phyloP scores from a whole-genome alignment of 2,888 invertebrate species.

The Eristalis pertinax region DNA sequence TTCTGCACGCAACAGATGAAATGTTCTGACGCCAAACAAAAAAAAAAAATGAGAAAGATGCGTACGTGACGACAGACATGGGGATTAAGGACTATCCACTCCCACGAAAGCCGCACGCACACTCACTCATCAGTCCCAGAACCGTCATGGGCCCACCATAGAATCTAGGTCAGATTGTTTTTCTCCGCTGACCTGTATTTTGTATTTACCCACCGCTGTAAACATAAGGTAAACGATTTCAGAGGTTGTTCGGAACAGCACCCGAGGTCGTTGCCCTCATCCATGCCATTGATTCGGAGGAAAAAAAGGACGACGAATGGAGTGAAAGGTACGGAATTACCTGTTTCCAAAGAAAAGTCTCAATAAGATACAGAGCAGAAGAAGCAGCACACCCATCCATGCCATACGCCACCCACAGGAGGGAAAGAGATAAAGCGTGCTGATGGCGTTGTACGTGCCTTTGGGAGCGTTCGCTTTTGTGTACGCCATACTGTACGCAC shows the following conservation, averaged over 20 bases:
- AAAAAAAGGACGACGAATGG: background rate
- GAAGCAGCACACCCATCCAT: background rate
- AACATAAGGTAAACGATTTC: background rate
- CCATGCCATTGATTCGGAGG: no score
- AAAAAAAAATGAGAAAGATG: background rate
- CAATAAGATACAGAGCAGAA: background rate
- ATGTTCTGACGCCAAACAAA: background rate
- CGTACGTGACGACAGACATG: slow-evolving; percentile 6
- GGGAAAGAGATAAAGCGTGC: background rate
- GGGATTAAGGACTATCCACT: background rate
- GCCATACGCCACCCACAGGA: background rate
- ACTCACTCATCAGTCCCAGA: background rate
- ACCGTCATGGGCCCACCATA: background rate
- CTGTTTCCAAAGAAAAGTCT: slow-evolving; percentile 5
- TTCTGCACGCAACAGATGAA: slow-evolving; percentile 1
- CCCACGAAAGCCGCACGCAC: background rate
- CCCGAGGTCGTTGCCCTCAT: background rate
- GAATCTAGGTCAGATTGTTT: slow-evolving; percentile 1
- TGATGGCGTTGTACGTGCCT: background rate
- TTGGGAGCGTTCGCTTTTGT: background rate
- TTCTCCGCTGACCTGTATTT: slow-evolving; percentile 3
- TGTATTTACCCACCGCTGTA: background rate
- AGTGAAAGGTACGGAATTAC: background rate
- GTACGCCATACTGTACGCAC: background rate
- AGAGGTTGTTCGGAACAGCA: background rate